Evolutionary conservation across 1,140 invertebrate genomes (phyloP), one percentile per base, ranked within the genome.

Genomic region (Aphis craccivora): DNA sequence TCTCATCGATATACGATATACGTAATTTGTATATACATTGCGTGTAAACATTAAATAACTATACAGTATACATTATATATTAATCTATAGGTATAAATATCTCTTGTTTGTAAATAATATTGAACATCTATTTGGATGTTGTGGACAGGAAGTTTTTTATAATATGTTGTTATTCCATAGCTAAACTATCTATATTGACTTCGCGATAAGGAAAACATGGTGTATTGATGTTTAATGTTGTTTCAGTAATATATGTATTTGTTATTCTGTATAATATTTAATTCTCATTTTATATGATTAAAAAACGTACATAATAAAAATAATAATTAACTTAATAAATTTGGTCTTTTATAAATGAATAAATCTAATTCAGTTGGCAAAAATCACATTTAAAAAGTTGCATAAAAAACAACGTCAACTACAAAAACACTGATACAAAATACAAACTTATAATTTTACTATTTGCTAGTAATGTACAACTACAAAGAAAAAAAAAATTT

Each of bases 81-180:
- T 37, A 9, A n/a, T 76, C 2, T 37, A 37, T 37, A 40, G 37
- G 37, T 18, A 87, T 30, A 25, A 88, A 48, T 45, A 35, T 35
- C 20, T 88, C 48, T 88, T 37, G 0, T 51, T 8, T 37, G n/a
- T 89, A 35, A 53, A 90, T 37, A 90, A 35, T 35, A 22, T 35
- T 89, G 1, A 87, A 87, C 43, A 11, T 40, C 37, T 30, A 87
- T 87, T 90, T 55, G 88, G 22, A 90, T 37, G n/a, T 88, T 51
- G 45, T 88, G 48, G 45, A 37, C 45, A 89, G 48, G 35, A 89
- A 89, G 48, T 40, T 89, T 51, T 45, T 89, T 89, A 25, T 89
- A 35, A 48, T 35, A 20, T 53, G 25, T 48, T 30, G 14, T 48
- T 87, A 87, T 45, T 86, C 37, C 14, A 5, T 9, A 86, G 9